These are phyloP conservation scores for Atta texana DNA, from an alignment of 1,140 invertebrate genomes.

Conservation along the genomic window DNA sequence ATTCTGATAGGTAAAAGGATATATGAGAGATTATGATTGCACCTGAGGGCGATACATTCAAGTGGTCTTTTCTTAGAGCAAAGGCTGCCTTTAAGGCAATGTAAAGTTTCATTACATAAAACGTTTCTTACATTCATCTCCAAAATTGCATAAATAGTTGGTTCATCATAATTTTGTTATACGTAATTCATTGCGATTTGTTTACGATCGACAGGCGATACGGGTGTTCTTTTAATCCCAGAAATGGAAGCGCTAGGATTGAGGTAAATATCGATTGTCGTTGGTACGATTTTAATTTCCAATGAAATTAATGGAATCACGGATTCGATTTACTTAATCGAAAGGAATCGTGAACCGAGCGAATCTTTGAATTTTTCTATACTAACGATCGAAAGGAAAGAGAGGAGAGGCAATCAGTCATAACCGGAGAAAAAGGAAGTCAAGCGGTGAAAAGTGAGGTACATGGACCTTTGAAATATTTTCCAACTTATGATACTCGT, in stretches of 20 bases:
- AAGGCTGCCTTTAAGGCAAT: conserved; percentile 2
- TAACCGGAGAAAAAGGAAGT: background rate
- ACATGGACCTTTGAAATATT: conserved; percentile 59
- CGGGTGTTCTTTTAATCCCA: conserved; percentile 63
- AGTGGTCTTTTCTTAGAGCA: background rate
- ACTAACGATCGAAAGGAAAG: background rate
- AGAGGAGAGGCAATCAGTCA: conserved; percentile 2
- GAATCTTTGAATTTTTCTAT: conserved; percentile 46
- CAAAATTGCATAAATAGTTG: background rate
- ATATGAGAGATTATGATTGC: conserved; percentile 31
- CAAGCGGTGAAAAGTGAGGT: conserved; percentile 20
- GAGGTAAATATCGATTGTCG: conserved; percentile 26
- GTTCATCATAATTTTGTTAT: conserved; percentile 26
- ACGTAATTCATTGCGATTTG: background rate
- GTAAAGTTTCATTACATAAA: conserved; percentile 37
- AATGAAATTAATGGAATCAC: conserved; percentile 56
- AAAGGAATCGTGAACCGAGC: conserved; percentile 51
- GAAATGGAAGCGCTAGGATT: conserved; percentile 68
- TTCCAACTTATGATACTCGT: conserved; percentile 76
- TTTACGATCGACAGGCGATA: background rate
- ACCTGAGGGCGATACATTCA: background rate
- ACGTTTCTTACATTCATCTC: conserved; percentile 21
- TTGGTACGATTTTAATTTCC: conserved; percentile 65
- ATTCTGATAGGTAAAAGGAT: background rate
- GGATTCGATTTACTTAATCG: conserved; percentile 60